Base-by-base conservation (phyloP, 2,888 invertebrate species). In the Oligia strigilis region DNA sequence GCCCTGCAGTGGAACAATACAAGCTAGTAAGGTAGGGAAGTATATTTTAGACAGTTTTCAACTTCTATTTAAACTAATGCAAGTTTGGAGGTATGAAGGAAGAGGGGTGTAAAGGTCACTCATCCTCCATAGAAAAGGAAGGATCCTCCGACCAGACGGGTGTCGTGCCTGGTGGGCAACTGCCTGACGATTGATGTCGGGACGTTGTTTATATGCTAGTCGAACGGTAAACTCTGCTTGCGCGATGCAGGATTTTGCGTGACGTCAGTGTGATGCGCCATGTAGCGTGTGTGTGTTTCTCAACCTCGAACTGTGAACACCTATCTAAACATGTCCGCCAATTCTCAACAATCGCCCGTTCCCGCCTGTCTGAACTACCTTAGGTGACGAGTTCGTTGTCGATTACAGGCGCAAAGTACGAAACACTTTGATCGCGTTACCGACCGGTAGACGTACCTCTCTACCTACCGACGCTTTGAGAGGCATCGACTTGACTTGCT, bases 351-450 rank as follows among this genome's bases (percentile, higher is more conserved):
- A 17, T 64, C 76, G 77, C 62, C 77, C 83, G 67, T 67, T 82
- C 55, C 67, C 77, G 77, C 78, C 72, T 62, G 79, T 87, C 80
- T 87, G 79, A 85, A 86, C 81, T 83, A 81, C 82, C 85, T 81
- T 82, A 75, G 65, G 77, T 75, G 80, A 79, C 72, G 82, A 91
- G 83, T 91, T 92, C 78, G 88, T 88, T 91, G 92, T 92, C 92
- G 91, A 94, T 94, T 93, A 93, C 92, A 91, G 91, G 85, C 87
- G 86, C 88, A 80, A 91, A 90, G 82, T 88, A 85, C 80, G 81
- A 82, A 88, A 86, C 91, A 89, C 94, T 94, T 95, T 95, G 94
- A 95, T 95, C 95, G 91, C 87, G 90, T 93, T 93, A 91, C 90
- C 91, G 92, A 89, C 91, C 92, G 87, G 91, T 90, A 91, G 91